Base-by-base conservation (phyloP, 2,797 vertebrate species). In the Pelobates cultripes region DNA sequence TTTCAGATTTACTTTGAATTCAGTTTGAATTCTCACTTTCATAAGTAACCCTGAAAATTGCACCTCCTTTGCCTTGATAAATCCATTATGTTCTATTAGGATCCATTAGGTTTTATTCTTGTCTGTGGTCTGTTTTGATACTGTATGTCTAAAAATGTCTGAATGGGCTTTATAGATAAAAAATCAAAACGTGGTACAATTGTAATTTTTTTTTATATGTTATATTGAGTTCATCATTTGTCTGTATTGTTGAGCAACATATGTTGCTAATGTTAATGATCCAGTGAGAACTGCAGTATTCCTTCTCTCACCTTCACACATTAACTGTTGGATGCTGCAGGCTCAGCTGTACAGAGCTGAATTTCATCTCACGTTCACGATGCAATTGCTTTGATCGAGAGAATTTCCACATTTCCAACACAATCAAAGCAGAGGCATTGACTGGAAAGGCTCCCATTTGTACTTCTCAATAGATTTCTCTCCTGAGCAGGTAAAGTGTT, bases 401-500 rank as follows among this genome's bases (percentile, higher is more conserved):
- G 87, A 89, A 89, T 89, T 88, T 89, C 85, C 88, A 89, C 88
- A 87, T 90, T 88, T 88, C 87, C 85, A 86, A 83, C 86, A 84
- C 87, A 86, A 90, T 89, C 87, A 82, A 88, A 73, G 73, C 88
- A 85, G 86, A 86, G 77, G 89, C 89, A 89, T 85, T 44, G 80
- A 88, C 89, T 92, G 84, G 88, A 94, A 92, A 95, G 94, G 90
- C 85, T 93, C 90, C 91, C 91, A 93, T 95, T 95, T 94, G 93
- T 95, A 91, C 92, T 94, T 72, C 91, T 93, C 92, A 94, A 95
- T 92, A 93, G 93, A 94, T 90, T 92, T 90, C 91, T 94, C 91
- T 87, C 90, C 89, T 91, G 89, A 94, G 92, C 93, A 94, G 93
- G 94, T 95, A 96, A 95, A 96, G 92, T 93, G 93, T 95, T 95